Conservation (phyloP, 2,888 invertebrate genomes). For the Sinodicranocentrus sp. region DNA sequence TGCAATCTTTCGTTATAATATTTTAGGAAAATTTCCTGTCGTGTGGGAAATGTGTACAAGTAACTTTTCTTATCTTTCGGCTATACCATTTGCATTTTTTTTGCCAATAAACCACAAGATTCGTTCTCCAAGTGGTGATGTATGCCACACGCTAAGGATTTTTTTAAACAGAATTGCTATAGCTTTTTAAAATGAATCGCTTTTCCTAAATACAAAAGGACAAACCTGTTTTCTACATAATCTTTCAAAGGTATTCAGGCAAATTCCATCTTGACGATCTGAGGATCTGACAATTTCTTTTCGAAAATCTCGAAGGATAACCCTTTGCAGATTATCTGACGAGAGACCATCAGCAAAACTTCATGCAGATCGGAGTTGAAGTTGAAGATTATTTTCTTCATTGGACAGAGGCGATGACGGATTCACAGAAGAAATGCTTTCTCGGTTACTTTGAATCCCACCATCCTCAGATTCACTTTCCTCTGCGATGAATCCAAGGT, state of each 20-base stretch:
- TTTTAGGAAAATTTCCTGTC: too few species aligned
- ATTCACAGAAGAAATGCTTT: neutral
- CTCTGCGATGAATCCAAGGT: conserved; percentile 65
- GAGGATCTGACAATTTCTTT: conserved; percentile 42
- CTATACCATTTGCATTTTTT: too few species aligned
- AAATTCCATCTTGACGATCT: conserved; percentile 40
- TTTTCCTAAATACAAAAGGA: too few species aligned
- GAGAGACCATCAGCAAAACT: conserved; percentile 15
- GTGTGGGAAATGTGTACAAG: too few species aligned
- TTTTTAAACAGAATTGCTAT: too few species aligned
- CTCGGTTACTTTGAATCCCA: neutral
- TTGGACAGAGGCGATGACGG: neutral
- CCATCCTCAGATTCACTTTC: conserved; percentile 50
- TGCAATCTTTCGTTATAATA: too few species aligned
- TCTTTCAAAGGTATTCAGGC: conserved; percentile 39
- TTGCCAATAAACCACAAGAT: too few species aligned
- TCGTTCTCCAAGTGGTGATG: too few species aligned
- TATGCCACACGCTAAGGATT: too few species aligned
- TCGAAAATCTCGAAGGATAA: conserved; percentile 60
- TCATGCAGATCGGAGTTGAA: neutral
- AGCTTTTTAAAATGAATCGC: too few species aligned
- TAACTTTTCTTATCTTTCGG: too few species aligned
- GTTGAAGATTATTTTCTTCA: neutral
- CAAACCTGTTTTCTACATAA: too few species aligned
- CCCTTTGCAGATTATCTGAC: conserved; percentile 49